Percentiles rank a stretch among this genome's conserved stretches.
Evolutionary conservation across 2,888 invertebrate genomes (phyloP).

Genomic region (Chrysina gloriosa): DNA sequence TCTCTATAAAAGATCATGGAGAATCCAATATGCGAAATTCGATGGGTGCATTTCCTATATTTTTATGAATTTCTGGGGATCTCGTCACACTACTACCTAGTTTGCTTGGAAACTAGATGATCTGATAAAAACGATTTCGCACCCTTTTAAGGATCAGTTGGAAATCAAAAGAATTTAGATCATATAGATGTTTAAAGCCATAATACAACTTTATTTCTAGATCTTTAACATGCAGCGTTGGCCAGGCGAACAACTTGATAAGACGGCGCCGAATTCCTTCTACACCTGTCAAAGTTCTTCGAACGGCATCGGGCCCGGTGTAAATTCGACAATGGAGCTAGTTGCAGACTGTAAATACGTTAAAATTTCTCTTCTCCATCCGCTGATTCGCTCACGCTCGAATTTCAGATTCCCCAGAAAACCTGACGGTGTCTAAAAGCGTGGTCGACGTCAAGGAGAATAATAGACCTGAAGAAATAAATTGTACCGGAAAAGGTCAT

Average conservation of each 20-base stretch:
- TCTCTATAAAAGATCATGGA: too few species aligned
- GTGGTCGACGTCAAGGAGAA: conserved; percentile 69
- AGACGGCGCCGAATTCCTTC: conserved; percentile 80
- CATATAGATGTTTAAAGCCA: not conserved
- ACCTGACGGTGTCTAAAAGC: conserved; percentile 76
- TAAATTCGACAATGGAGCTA: conserved; percentile 85
- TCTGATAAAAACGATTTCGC: too few species aligned
- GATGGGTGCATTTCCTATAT: too few species aligned
- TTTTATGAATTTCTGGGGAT: too few species aligned
- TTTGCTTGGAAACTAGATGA: too few species aligned
- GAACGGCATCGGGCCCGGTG: conserved; percentile 83
- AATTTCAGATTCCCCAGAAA: conserved; percentile 82
- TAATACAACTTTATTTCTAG: conserved; percentile 55
- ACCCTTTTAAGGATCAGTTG: too few species aligned
- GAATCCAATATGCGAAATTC: too few species aligned
- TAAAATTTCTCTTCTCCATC: not conserved
- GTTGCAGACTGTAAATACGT: conserved; percentile 87
- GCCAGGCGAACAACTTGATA: conserved; percentile 82
- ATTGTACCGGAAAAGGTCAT: conserved; percentile 73
- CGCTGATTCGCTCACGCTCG: not conserved
- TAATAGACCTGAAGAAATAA: conserved; percentile 69
- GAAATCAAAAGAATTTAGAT: too few species aligned
- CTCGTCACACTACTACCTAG: too few species aligned
- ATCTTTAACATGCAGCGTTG: conserved; percentile 90
- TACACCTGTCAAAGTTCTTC: conserved; percentile 86